Percentiles rank a stretch among this genome's conserved stretches.
phyloP scores from a whole-genome alignment of 2,797 vertebrate species.

The Peromyscus aztecus region DNA sequence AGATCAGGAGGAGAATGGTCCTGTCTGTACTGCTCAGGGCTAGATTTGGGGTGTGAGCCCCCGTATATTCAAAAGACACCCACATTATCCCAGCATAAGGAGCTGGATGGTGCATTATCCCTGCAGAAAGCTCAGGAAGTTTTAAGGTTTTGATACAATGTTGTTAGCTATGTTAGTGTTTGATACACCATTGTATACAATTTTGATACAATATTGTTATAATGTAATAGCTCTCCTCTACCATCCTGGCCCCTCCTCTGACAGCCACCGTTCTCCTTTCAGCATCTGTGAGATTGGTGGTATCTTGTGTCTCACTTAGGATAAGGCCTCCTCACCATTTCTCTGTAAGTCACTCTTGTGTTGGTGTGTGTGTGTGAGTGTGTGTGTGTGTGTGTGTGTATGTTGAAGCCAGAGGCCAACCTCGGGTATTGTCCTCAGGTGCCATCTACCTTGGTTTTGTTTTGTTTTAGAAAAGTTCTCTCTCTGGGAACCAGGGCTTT shows the following conservation, averaged over 20 bases:
- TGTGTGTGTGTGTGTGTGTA: neutral
- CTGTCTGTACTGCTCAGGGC: neutral
- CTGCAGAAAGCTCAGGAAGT: neutral
- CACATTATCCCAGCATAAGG: neutral
- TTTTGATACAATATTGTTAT: neutral
- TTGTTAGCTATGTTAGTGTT: neutral
- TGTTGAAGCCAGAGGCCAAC: neutral
- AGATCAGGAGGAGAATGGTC: neutral
- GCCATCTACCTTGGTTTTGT: neutral
- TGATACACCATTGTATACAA: neutral
- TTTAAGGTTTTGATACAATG: neutral
- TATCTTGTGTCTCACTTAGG: neutral
- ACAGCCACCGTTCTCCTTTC: neutral
- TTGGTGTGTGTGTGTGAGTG: too few species aligned
- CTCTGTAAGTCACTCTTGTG: neutral
- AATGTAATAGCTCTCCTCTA: neutral
- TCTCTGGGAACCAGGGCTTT: neutral
- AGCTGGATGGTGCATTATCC: neutral
- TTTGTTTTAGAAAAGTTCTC: too few species aligned
- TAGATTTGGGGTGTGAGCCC: neutral
- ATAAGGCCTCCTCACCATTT: neutral
- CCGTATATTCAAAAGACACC: neutral
- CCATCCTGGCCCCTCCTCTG: neutral
- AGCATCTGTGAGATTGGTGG: neutral
- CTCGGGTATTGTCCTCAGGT: neutral